Evolutionary conservation across 2,113 vertebrate species (phyloP), one percentile per base, ranked within the genome.

Genomic region (Podarcis muralis): DNA sequence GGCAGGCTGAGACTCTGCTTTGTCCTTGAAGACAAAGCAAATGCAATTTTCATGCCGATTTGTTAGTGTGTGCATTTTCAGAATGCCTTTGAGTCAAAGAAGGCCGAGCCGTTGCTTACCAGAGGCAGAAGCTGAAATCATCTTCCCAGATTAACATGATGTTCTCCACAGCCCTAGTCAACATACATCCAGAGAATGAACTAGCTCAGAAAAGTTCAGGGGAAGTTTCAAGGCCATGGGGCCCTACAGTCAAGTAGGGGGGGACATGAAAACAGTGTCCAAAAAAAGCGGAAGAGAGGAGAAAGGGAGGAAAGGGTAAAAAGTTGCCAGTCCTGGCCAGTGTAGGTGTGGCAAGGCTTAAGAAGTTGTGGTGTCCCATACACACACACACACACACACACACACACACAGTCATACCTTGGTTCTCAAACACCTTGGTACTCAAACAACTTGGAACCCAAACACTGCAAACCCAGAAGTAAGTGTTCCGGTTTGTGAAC

Each of bases 1-100:
- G 2, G 83, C 8, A 1, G 25, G 66, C 5, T 32, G 37, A 59
- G 11, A 25, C 77, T 40, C 3, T 5, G 32, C 79, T 83, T 27
- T 32, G 78, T 18, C 77, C n/a, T 76, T 27, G 69, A 88, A 62
- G 69, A 65, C 69, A 81, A 86, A 89, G 15, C 25, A 91, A 80
- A 88, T 32, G 22, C 37, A 86, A 37, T 7, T 66, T 84, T 53
- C 35, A 48, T 40, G 32, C 62, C 74, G 53, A 89, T 48, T 66
- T 87, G 32, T 23, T 72, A 84, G 43, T 69, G n/a, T 32, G 71
- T 30, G 6, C 7, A n/a, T 37, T 84, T 88, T 83, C 3, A 66
- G 89, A 89, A 66, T 59, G 87, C 66, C 6, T 84, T 69, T 6
- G 13, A 87, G 27, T 32, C 15, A 40, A 30, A 66, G 37, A 84